Evolutionary conservation across 1,140 invertebrate genomes (phyloP), one percentile per base, ranked within the genome.

Genomic region (Atta colombica): DNA sequence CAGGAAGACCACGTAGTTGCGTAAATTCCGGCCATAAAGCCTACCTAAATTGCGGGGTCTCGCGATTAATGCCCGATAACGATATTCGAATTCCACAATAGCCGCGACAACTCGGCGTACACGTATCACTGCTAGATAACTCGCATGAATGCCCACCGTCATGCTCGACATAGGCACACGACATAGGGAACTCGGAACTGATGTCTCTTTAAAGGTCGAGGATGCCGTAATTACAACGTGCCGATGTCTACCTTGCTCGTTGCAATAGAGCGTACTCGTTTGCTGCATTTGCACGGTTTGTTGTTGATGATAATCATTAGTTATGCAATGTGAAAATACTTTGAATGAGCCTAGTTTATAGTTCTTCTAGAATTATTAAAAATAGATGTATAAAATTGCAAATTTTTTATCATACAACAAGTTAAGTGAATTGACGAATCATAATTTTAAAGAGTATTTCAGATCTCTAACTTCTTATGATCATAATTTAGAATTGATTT

Each of bases 61-160:
- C 60, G 69, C 69, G 80, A 84, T 84, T 84, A 84, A 84, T 82
- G 69, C 4, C 18, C 49, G 80, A 84, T 84, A 84, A 84, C 80
- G 80, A 84, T 84, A 84, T 84, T 58, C 69, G 55, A 84, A 84
- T 84, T 84, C 80, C 80, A 61, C 39, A 69, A 45, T 25, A 74
- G 69, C 39, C 71, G 39, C 65, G 53, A 81, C 78, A 71, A 71
- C 31, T 55, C 55, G 55, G 49, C 69, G 55, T 39, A 39, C 39
- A 61, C 80, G 69, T 61, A 84, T 84, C 69, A 35, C 28, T 68
- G 69, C 74, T 60, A 61, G 69, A 74, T 84, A 84, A 84, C 69
- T 84, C 58, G 69, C 39, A 55, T 84, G 80, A 84, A 58, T 39
- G 45, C 28, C 14, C 39, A 21, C 55, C 28, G 25, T 74, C 69